Conservation (phyloP, 2,888 invertebrate genomes). For the Brachyptera risi region DNA sequence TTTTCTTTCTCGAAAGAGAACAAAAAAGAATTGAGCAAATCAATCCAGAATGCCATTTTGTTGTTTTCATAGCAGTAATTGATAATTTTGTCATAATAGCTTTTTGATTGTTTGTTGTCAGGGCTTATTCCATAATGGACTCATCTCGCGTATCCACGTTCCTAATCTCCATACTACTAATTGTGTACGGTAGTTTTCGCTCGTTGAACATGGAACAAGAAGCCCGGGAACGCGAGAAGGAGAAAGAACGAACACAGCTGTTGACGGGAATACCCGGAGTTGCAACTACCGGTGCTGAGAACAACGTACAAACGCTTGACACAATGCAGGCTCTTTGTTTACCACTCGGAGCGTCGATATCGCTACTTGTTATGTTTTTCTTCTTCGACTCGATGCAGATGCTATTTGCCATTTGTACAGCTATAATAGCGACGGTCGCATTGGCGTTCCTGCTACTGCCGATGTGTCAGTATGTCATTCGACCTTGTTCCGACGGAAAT, state of each 20-base stretch:
- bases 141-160: constrained; percentile 96
- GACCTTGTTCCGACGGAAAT: constrained; percentile 77
- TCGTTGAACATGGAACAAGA: constrained; percentile 95
- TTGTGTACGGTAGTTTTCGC: constrained; percentile 95
- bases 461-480: constrained; percentile 93
- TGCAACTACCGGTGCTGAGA: constrained; percentile 44
- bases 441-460: constrained; percentile 93
- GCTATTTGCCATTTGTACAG: constrained; percentile 92
- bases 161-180: constrained; percentile 93
- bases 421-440: constrained; percentile 95
- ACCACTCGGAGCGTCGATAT: constrained; percentile 92
- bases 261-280: constrained; percentile 53
- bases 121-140: constrained; percentile 97
- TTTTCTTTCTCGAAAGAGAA: no score
- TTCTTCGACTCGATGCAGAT: constrained; percentile 99
- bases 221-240: constrained; percentile 75
- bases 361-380: constrained; percentile 96
- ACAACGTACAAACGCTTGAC: constrained; percentile 86
- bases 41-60: no score
- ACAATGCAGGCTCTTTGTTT: constrained; percentile 96
- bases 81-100: no score
- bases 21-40: no score
- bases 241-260: constrained; percentile 66
- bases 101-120: constrained; percentile 38
- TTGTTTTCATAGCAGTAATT: no score